A percentile compares a stretch with the other conserved stretches of the same genome.
These are phyloP conservation scores for Rhombomys opimus DNA, from an alignment of 2,113 vertebrate species.

Conservation along the genomic window DNA sequence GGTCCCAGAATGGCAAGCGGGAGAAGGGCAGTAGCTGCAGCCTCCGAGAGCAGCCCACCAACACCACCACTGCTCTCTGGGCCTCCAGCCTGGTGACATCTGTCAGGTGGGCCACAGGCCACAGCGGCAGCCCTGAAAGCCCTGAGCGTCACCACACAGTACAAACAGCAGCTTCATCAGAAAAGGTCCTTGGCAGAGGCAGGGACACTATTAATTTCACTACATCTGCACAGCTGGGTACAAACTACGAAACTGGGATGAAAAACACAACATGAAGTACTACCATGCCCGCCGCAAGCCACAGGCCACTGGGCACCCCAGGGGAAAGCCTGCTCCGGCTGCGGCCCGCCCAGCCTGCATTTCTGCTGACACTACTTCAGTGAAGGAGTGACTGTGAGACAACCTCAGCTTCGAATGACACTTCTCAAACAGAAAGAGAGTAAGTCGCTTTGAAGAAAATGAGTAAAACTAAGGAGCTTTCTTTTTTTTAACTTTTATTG, in stretches of 20 bases:
- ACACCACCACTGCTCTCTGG: no score
- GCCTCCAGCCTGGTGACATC: no score
- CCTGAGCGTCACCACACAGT: neutral
- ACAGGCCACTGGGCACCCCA: fast-evolving
- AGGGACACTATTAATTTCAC: neutral
- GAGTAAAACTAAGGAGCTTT: neutral
- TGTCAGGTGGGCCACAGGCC: neutral
- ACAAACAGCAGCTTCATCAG: neutral
- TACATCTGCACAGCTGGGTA: neutral
- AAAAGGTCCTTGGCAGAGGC: neutral
- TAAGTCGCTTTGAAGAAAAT: neutral
- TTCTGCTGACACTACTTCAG: neutral
- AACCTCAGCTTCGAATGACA: neutral
- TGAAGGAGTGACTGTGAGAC: no score
- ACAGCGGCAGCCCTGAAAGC: neutral
- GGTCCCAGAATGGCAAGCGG: neutral
- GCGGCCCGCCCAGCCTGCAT: fast-evolving
- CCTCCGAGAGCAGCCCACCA: neutral
- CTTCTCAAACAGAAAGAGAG: neutral
- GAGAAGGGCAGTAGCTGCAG: fast-evolving
- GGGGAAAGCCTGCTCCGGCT: fast-evolving
- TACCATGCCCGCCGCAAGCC: no score
- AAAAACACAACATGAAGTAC: neutral
- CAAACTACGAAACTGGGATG: fast-evolving
- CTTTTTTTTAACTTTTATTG: neutral